These are phyloP conservation scores for Nesidiocoris tenuis DNA, from an alignment of 2,888 invertebrate species.

Conservation along the genomic window DNA sequence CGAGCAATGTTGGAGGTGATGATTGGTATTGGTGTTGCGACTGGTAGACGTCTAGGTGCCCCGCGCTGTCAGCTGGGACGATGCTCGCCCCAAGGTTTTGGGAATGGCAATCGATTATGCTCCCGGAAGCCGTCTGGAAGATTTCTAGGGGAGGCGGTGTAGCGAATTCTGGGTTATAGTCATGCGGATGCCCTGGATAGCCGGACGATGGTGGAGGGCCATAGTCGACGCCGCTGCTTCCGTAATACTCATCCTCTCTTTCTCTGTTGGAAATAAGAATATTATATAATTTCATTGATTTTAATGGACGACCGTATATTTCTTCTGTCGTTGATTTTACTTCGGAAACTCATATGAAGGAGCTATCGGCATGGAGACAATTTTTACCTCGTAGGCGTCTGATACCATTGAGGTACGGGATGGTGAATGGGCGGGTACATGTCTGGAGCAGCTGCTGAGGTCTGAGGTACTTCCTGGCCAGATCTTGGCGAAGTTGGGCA, in stretches of 20 bases:
- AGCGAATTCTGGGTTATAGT: slow-evolving; percentile 52
- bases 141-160: slow-evolving; percentile 25
- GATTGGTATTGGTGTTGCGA: slow-evolving; percentile 9
- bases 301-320: too few relatives aligned
- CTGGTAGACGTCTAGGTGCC: slow-evolving; percentile 10
- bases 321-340: too few relatives aligned
- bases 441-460: slow-evolving; percentile 45
- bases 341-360: neutral
- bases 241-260: slow-evolving; percentile 32
- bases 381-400: slow-evolving; percentile 43
- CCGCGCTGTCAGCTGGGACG: neutral
- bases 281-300: neutral
- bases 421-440: slow-evolving; percentile 49
- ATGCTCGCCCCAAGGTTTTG: neutral
- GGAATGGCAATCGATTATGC: neutral
- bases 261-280: slow-evolving; percentile 4
- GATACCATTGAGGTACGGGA: slow-evolving; percentile 43
- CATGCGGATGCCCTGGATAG: slow-evolving; percentile 53
- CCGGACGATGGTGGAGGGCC: slow-evolving; percentile 52
- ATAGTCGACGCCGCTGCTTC: slow-evolving; percentile 17
- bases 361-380: too few relatives aligned
- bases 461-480: slow-evolving; percentile 52
- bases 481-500: slow-evolving; percentile 55
- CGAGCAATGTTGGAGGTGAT: slow-evolving; percentile 66
- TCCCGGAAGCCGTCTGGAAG: slow-evolving; percentile 1